Conservation (phyloP, 1,140 invertebrate genomes). For the Pseudomyrmex cubaensis region DNA sequence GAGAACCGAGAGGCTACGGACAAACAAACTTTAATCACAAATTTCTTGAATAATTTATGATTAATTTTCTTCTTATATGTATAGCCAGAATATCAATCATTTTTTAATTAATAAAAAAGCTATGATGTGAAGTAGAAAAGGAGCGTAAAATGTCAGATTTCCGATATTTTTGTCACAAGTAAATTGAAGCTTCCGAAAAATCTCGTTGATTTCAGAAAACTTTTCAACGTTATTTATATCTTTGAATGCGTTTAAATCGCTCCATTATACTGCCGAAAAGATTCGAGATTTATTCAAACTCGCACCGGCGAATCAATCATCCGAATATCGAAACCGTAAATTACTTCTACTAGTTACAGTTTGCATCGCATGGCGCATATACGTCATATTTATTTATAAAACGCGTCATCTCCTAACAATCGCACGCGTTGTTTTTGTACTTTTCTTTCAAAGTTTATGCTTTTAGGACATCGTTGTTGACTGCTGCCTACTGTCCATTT, state of each 20-base stretch:
- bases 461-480: slow-evolving; percentile 18
- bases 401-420: slow-evolving; percentile 5
- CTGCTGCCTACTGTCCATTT: slow-evolving; percentile 7
- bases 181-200: too few species aligned
- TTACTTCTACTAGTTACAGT: slow-evolving; percentile 22
- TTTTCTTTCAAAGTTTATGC: slow-evolving; percentile 27
- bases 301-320: slow-evolving; percentile 25
- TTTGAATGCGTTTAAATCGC: not conserved
- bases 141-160: too few species aligned
- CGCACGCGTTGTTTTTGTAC: not conserved
- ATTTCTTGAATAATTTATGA: too few species aligned
- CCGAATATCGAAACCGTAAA: slow-evolving; percentile 32
- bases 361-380: slow-evolving; percentile 17
- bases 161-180: too few species aligned
- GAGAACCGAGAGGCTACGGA: too few species aligned
- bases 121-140: too few species aligned
- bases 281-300: not conserved
- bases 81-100: not conserved
- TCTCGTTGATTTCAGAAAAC: not conserved
- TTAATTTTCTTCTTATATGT: too few species aligned
- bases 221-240: not conserved
- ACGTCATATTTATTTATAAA: slow-evolving; percentile 51
- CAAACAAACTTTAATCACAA: too few species aligned
- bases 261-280: not conserved
- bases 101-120: not conserved